Evolutionary conservation across 2,888 invertebrate genomes (phyloP), one percentile per base, ranked within the genome.

Genomic region (Fissipunctia ypsillon): DNA sequence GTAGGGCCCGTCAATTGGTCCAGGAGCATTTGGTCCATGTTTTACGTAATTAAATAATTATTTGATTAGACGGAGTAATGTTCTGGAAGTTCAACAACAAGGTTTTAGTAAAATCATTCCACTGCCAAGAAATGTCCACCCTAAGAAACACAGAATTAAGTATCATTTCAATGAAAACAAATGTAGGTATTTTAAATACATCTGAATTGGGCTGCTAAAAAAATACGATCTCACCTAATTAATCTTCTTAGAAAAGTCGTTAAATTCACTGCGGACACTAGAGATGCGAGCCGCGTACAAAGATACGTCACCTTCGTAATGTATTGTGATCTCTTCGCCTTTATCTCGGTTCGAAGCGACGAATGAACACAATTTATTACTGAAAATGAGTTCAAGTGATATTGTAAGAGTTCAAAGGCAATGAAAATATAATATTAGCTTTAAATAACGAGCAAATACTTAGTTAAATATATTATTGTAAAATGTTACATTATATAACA

Each of bases 181-280:
- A 50, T 56, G 28, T n/a, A n/a, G n/a, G n/a, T 43, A 50, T 61
- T 66, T 43, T 14, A 41, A 76, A 56, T 45, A 57, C 38, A 2
- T 56, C 22, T 61, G 61, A 52, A 77, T 63, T 60, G 25, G 50
- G 41, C 10, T n/a, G n/a, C 50, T 38, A 41, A 57, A 73, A 63
- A 67, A 80, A 63, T n/a, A 65, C 41, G 52, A 73, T 66, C 25
- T 69, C 54, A 68, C 59, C 7, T 73, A 83, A 57, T 80, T 79
- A 35, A 83, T 80, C 69, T 80, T 83, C 56, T 66, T 57, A 19
- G n/a, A 35, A 72, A 69, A 69, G 61, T 82, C 83, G 28, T 73
- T 83, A 57, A 64, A 57, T 61, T 52, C 28, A 22, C 52, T 38
- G 31, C 5, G 28, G 28, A 9, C 41, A 25, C 52, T 45, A 31